These are phyloP conservation scores for Shinisaurus crocodilurus DNA, from an alignment of 2,113 vertebrate genomes.

Conservation along the genomic window DNA sequence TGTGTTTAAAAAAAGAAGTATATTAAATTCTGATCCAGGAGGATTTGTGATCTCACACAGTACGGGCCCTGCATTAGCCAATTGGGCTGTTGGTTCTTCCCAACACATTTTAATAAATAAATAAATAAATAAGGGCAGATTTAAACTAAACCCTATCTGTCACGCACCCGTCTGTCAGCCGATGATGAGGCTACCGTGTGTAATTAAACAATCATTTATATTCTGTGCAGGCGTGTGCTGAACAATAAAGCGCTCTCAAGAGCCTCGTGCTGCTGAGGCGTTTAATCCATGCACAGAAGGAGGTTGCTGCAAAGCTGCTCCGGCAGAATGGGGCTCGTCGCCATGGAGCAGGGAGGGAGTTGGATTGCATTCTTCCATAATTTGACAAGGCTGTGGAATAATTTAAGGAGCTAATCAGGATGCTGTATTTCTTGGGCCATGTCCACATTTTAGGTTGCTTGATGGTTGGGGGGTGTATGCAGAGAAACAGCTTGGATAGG, in stretches of 20 bases:
- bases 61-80: slow-evolving; percentile 33
- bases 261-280: slow-evolving; percentile 69
- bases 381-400: slow-evolving; percentile 60
- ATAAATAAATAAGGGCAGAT: slow-evolving; percentile 52
- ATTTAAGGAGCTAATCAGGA: slow-evolving; percentile 60
- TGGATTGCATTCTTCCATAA: slow-evolving; percentile 50
- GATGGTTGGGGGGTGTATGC: slow-evolving; percentile 34
- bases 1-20: slow-evolving; percentile 34
- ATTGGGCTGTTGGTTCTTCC: slow-evolving; percentile 31
- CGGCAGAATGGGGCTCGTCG: slow-evolving; percentile 52
- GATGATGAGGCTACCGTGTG: slow-evolving; percentile 64
- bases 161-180: slow-evolving; percentile 56
- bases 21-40: slow-evolving; percentile 1
- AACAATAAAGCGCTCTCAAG: slow-evolving; percentile 74
- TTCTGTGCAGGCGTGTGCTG: slow-evolving; percentile 64
- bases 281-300: slow-evolving; percentile 72
- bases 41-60: not conserved
- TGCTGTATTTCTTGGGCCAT: slow-evolving; percentile 33
- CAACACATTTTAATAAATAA: slow-evolving; percentile 19
- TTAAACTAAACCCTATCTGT: slow-evolving; percentile 61
- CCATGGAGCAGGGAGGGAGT: slow-evolving; percentile 33
- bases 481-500: slow-evolving; percentile 42
- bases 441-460: slow-evolving; percentile 51
- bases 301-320: slow-evolving; percentile 64
- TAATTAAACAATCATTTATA: slow-evolving; percentile 78